These are phyloP conservation scores for Carterocephalus palaemon DNA, from an alignment of 2,888 invertebrate genomes.

Conservation along the genomic window DNA sequence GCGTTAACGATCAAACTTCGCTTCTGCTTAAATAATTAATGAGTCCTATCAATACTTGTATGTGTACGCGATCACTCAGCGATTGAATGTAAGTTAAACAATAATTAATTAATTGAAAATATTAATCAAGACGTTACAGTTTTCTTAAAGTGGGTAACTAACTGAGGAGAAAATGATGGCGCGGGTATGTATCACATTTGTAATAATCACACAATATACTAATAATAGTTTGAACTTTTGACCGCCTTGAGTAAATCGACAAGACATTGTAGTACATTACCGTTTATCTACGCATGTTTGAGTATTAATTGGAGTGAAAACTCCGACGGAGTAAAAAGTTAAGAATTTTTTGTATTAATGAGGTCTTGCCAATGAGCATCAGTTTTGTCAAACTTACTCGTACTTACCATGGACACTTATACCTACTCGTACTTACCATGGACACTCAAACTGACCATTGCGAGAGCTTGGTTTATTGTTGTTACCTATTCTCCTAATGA, in stretches of 20 bases:
- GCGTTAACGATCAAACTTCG: conserved; percentile 11
- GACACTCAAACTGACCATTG: too few relatives aligned
- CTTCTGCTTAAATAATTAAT: background rate
- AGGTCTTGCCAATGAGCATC: conserved; percentile 10
- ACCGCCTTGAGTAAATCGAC: conserved; percentile 28
- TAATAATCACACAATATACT: conserved; percentile 34
- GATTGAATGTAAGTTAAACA: too few relatives aligned
- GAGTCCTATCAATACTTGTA: too few relatives aligned
- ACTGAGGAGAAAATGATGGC: conserved; percentile 44
- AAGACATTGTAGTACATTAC: conserved; percentile 10
- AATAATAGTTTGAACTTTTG: conserved; percentile 38
- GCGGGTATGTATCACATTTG: conserved; percentile 41
- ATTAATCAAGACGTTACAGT: conserved; percentile 26
- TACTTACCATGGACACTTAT: too few relatives aligned
- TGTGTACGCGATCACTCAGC: too few relatives aligned
- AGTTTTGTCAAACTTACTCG: too few relatives aligned
- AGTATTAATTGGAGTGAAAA: background rate
- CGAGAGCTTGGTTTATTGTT: too few relatives aligned
- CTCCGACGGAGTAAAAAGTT: background rate
- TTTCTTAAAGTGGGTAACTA: conserved; percentile 41
- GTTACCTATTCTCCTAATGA: too few relatives aligned
- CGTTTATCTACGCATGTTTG: background rate
- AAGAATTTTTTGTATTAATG: conserved; percentile 6
- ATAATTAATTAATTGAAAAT: background rate
- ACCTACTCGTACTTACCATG: too few relatives aligned